These are phyloP conservation scores for Stegodyphus dumicola DNA, from an alignment of 1,140 invertebrate genomes.

Conservation along the genomic window DNA sequence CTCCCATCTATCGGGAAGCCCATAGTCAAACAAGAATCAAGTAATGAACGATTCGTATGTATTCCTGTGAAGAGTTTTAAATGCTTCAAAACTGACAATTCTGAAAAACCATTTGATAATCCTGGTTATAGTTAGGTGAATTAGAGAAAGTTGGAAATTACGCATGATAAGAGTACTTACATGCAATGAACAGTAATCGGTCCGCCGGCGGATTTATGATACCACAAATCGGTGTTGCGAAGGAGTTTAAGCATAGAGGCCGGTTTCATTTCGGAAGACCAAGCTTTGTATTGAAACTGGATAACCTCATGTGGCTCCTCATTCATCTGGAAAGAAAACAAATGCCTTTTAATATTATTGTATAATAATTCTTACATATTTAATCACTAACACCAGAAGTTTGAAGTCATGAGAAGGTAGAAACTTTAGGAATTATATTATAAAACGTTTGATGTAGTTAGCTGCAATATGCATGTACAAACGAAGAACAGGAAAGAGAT, in stretches of 20 bases:
- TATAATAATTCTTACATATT: no score
- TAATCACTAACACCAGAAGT: no score
- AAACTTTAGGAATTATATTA: background rate
- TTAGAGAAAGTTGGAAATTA: background rate
- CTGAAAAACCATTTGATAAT: no score
- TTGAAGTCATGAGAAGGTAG: background rate
- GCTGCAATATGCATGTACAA: no score
- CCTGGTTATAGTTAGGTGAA: no score
- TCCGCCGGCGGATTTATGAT: slow-evolving; percentile 32
- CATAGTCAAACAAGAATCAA: no score
- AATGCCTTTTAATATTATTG: background rate
- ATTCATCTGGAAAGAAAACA: background rate
- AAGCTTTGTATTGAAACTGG: slow-evolving; percentile 58
- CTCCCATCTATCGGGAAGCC: no score
- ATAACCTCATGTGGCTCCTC: slow-evolving; percentile 39
- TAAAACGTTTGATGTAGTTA: no score
- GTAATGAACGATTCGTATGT: no score
- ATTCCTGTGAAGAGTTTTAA: no score
- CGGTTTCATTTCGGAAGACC: slow-evolving; percentile 31
- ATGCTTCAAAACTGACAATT: no score
- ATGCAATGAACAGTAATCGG: slow-evolving; percentile 57
- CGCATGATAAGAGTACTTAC: slow-evolving; percentile 5
- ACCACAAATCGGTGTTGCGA: slow-evolving; percentile 27
- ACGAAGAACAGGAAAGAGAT: no score
- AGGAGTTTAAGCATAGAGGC: slow-evolving; percentile 29